Conservation (phyloP, 2,113 vertebrate species). For the Hippoglossus stenolepis region DNA sequence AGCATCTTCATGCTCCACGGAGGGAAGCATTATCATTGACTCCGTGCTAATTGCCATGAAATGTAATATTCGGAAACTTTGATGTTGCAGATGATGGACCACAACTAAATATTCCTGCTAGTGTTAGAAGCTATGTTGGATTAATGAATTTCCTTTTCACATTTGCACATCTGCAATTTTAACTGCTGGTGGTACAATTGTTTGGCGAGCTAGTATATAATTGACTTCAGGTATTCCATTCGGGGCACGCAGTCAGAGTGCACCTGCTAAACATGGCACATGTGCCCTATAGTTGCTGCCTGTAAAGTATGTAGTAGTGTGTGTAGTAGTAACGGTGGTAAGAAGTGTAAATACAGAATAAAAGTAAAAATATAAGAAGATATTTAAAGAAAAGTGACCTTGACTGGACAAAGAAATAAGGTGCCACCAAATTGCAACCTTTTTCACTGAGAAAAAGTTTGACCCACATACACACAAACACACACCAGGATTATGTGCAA, state of each 20-base stretch:
- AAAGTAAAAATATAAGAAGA: not conserved
- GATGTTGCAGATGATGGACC: no score
- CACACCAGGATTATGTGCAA: slow-evolving; percentile 10
- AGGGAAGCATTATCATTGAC: not conserved
- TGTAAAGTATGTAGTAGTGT: not conserved
- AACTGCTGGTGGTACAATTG: not conserved
- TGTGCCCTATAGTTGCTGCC: no score
- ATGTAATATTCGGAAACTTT: no score
- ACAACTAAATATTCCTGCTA: not conserved
- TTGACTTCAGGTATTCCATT: not conserved
- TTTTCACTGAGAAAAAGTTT: not conserved
- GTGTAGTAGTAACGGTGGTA: not conserved
- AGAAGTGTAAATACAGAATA: no score
- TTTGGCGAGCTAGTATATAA: not conserved
- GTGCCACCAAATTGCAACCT: not conserved
- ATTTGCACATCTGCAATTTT: not conserved
- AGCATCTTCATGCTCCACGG: not conserved
- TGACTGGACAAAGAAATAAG: not conserved
- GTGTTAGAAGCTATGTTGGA: not conserved
- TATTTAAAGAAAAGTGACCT: not conserved
- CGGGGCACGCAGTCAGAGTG: not conserved
- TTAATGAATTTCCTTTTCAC: not conserved
- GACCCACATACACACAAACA: not conserved
- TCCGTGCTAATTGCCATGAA: not conserved
- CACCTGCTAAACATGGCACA: slow-evolving; percentile 4